A percentile compares a stretch with the other conserved stretches of the same genome.
phyloP scores from a whole-genome alignment of 1,140 invertebrate genomes.

The Drosophila asahinai region DNA sequence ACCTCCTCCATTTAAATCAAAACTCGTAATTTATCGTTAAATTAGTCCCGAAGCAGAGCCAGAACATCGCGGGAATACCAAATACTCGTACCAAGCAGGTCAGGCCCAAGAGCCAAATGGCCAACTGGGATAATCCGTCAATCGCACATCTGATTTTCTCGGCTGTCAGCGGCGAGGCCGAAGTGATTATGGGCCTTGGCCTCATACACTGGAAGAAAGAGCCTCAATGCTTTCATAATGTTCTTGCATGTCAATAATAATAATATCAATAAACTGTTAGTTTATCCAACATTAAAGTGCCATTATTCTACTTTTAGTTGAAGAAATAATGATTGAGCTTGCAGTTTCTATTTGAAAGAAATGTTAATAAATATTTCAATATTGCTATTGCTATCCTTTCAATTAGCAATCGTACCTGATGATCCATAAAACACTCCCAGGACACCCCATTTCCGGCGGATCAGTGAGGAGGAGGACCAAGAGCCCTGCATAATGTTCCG shows the following conservation, averaged over 20 bases:
- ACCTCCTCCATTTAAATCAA: conserved; percentile 30
- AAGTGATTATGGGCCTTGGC: neutral
- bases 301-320: too few species aligned
- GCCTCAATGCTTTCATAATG: too few species aligned
- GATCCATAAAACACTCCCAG: conserved; percentile 17
- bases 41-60: conserved; percentile 41
- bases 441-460: neutral
- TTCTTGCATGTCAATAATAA: too few species aligned
- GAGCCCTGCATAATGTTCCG: conserved; percentile 54
- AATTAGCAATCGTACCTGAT: conserved; percentile 37
- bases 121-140: conserved; percentile 47
- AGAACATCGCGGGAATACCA: conserved; percentile 9
- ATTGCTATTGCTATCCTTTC: neutral
- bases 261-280: too few species aligned
- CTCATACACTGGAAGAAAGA: neutral
- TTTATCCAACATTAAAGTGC: too few species aligned
- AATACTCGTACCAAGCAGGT: conserved; percentile 20
- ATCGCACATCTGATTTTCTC: conserved; percentile 31
- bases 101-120: neutral
- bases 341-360: too few species aligned
- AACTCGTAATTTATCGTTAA: conserved; percentile 67
- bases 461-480: neutral
- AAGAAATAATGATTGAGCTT: too few species aligned
- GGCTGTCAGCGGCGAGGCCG: conserved; percentile 16
- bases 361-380: too few species aligned